Evolutionary conservation across 1,140 invertebrate genomes (phyloP), one percentile per base, ranked within the genome.

Genomic region (Megalopta genalis): DNA sequence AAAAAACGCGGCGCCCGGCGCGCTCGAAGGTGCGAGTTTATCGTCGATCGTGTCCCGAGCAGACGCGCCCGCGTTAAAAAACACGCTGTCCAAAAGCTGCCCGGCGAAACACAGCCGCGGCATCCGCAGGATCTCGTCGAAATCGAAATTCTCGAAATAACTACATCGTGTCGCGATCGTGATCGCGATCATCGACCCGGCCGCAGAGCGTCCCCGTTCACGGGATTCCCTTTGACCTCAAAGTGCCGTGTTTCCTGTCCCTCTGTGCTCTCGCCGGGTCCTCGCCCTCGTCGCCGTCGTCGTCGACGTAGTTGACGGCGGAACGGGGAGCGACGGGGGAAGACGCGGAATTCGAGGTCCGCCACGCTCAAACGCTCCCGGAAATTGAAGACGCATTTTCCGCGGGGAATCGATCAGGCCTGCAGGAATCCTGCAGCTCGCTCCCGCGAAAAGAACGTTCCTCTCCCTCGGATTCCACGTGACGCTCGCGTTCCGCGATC

Each of bases 301-400:
- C 16, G 49, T 1, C 4, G 16, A 18, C 49, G 6, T 4, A 12
- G 18, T 57, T 5, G 21, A 1, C 54, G 54, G 16, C 18, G 49
- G 18, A 6, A 21, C 49, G 16, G 49, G 16, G 49, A 21, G 16
- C 10, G 46, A 14, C 46, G 49, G 10, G 49, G 8, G 63, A 49
- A 62, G 32, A 71, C 69, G 76, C 54, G 76, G 68, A 82, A 73
- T 82, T 72, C 76, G 25, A 81, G 54, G 42, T 12, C 32, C 14
- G 52, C 49, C 46, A 71, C 66, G 62, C 78, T 83, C 65, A 68
- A 81, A 83, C 78, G 71, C 60, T 75, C 52, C 21, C 52, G 66
- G 62, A 81, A 81, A 82, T 82, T 80, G 77, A 82, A 80, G 81
- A 82, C 65, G 68, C 73, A 68, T 69, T 69, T 78, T 80, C 59